These are phyloP conservation scores for Aspidiotus rigidus DNA, from an alignment of 2,888 invertebrate genomes.

Conservation along the genomic window DNA sequence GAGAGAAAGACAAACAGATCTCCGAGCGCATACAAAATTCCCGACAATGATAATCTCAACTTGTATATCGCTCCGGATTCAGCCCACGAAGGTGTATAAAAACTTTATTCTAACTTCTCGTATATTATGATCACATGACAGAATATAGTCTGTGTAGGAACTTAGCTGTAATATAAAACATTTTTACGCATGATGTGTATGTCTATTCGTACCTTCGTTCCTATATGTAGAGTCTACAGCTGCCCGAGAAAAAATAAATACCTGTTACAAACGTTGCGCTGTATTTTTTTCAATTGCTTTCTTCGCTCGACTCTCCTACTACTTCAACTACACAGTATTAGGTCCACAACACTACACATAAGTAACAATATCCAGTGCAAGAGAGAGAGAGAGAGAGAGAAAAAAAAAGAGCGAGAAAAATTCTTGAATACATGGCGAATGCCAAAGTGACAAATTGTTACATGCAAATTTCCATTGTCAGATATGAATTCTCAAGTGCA, in stretches of 20 bases:
- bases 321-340: background rate
- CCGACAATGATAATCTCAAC: constrained; percentile 29
- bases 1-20: too few relatives aligned
- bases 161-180: background rate
- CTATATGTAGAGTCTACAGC: background rate
- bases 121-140: constrained; percentile 31
- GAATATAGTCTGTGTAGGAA: constrained; percentile 12
- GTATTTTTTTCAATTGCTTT: background rate
- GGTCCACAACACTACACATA: too few relatives aligned
- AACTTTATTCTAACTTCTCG: constrained; percentile 18
- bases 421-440: constrained; percentile 11
- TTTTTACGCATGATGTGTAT: constrained; percentile 4
- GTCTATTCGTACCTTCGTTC: constrained; percentile 1
- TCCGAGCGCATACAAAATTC: constrained; percentile 10
- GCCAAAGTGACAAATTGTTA: constrained; percentile 30
- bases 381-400: too few relatives aligned
- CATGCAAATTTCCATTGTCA: constrained; percentile 27
- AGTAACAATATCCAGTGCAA: too few relatives aligned
- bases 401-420: background rate
- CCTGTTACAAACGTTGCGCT: background rate
- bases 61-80: constrained; percentile 29
- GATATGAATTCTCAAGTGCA: constrained; percentile 23
- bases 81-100: constrained; percentile 12
- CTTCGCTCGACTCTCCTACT: background rate
- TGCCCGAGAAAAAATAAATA: background rate